Percentiles rank a stretch among this genome's conserved stretches.
phyloP scores from a whole-genome alignment of 1,140 invertebrate species.

The Formica exsecta region DNA sequence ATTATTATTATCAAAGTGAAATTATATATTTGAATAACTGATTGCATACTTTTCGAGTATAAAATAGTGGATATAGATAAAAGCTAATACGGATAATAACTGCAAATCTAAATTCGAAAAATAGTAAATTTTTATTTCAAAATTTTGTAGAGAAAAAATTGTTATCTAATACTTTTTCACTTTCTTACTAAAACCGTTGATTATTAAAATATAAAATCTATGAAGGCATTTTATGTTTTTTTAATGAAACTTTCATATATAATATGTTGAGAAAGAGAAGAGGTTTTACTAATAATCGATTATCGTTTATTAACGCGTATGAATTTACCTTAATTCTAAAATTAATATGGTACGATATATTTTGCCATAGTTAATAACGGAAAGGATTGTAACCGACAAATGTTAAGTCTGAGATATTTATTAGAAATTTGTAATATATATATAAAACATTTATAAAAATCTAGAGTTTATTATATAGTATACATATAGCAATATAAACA shows the following conservation, averaged over 20 bases:
- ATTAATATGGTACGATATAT: not conserved
- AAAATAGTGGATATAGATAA: not conserved
- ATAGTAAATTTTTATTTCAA: not conserved
- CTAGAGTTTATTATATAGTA: too few species aligned
- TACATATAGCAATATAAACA: not conserved
- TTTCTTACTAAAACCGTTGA: not conserved
- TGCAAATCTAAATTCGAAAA: not conserved
- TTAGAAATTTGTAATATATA: not conserved
- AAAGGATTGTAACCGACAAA: not conserved
- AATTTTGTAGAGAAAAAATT: not conserved
- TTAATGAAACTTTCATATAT: not conserved
- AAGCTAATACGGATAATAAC: not conserved
- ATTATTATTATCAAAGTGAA: too few species aligned
- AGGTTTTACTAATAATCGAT: slow-evolving; percentile 6
- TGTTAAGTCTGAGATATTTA: not conserved
- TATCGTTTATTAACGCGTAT: not conserved
- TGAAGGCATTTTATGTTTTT: not conserved
- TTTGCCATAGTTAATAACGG: not conserved
- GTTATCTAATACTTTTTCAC: not conserved
- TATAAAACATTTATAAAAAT: too few species aligned
- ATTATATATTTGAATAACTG: too few species aligned
- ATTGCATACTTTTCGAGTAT: too few species aligned
- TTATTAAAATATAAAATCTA: not conserved
- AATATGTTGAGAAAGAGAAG: not conserved
- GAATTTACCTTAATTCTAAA: not conserved